Evolutionary conservation across 2,888 invertebrate species (phyloP), one percentile per base, ranked within the genome.

Genomic region (Scaptomyza polygonia): DNA sequence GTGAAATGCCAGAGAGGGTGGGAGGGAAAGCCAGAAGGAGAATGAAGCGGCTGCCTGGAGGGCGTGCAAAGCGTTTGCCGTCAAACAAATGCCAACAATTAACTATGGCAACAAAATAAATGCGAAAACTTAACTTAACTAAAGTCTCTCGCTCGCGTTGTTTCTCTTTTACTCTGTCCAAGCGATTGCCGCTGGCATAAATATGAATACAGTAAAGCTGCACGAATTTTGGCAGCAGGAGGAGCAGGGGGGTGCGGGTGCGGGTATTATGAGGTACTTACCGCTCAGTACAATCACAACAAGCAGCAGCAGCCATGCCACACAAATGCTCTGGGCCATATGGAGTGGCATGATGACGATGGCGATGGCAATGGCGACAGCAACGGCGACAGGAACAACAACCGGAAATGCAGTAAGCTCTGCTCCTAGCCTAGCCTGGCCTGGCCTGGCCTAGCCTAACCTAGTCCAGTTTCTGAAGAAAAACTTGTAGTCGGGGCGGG

Each of bases 211-310:
- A 47, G 18, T 32, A n/a, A n/a, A 32, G 9, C 18, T 32, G 9
- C n/a, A 9, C 21, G 32, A n/a, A 32, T 32, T 48, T 48, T 48
- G 14, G 36, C 14, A 42, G 11, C 12, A 7, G n/a, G n/a, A n/a
- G n/a, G n/a, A n/a, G n/a, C n/a, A n/a, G n/a, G n/a, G n/a, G n/a
- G n/a, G n/a, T 21, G 14, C 32, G 18, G 39, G n/a, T 7, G n/a
- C 12, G 8, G 18, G 11, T 36, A 36, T 29, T 16, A 16, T 16
- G 52, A 40, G n/a, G 58, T 63, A 88, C 89, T 89, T 88, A 89
- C 89, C 89, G 85, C 88, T 88, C 77, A 89, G 85, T 57, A 85
- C 75, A 79, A 88, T 77, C 77, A 88, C 77, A 47, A 86, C 74
- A 65, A 89, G 67, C 8, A 81, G 72, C 75, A 88, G 71, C 75